Evolutionary conservation across 92 coral and sea anemone species (phyloP).

Genomic region (Epizoanthus illoricatus): DNA sequence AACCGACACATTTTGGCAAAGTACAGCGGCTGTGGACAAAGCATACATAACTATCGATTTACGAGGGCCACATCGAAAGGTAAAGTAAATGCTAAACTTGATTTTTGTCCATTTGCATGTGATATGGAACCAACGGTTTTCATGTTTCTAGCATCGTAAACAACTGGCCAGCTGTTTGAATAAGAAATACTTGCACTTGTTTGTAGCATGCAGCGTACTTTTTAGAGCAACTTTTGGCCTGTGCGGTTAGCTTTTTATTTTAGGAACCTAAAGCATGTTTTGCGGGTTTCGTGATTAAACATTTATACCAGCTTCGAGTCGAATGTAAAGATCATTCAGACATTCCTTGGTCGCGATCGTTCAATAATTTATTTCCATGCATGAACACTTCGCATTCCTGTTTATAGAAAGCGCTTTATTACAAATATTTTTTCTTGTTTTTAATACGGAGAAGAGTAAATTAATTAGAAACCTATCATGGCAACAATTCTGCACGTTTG

Average conservation of each 20-base stretch:
- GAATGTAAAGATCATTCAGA: neutral
- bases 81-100: constrained; percentile 17
- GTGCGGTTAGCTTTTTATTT: constrained; percentile 3
- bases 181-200: neutral
- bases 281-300: constrained; percentile 21
- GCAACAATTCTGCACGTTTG: too few relatives aligned
- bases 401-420: too few relatives aligned
- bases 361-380: neutral
- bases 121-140: too few relatives aligned
- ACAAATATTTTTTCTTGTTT: too few relatives aligned
- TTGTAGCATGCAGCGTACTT: neutral
- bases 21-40: constrained; percentile 61
- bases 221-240: neutral
- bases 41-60: constrained; percentile 82
- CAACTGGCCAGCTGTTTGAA: neutral
- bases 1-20: constrained; percentile 77
- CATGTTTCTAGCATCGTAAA: neutral
- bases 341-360: too few relatives aligned
- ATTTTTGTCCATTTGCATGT: neutral
- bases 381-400: neutral
- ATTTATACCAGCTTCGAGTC: constrained; percentile 6
- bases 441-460: too few relatives aligned
- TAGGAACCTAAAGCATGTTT: neutral
- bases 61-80: constrained; percentile 80
- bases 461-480: too few relatives aligned